Percentiles rank a stretch among this genome's conserved stretches.
Evolutionary conservation across 2,797 vertebrate genomes (phyloP).

Genomic region (Capromys pilorides): DNA sequence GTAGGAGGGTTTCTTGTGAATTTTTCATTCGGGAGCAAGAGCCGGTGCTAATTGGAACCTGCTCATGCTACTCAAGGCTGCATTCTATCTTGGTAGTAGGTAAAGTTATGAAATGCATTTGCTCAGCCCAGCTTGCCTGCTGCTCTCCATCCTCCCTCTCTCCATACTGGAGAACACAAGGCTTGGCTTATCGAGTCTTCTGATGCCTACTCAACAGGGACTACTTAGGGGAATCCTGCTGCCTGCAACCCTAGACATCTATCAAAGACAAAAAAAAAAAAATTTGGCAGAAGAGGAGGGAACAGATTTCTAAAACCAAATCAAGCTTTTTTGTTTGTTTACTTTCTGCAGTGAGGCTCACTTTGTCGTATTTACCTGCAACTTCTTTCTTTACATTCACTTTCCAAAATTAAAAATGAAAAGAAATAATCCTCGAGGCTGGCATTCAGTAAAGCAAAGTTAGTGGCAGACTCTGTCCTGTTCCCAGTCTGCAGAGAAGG

Average conservation of each 20-base stretch:
- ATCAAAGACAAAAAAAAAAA: background rate
- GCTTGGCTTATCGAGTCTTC: background rate
- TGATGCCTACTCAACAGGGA: background rate
- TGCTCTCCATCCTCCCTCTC: background rate
- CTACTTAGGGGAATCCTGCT: background rate
- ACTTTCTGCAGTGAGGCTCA: slow-evolving; percentile 35
- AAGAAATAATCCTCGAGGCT: background rate
- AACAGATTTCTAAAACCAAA: slow-evolving; percentile 46
- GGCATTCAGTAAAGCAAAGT: slow-evolving; percentile 29
- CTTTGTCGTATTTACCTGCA: slow-evolving; percentile 21
- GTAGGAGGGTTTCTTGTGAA: background rate
- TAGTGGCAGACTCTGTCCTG: background rate
- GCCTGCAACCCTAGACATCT: background rate
- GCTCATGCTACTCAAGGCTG: background rate
- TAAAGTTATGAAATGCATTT: background rate
- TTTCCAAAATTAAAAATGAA: background rate
- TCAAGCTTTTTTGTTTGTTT: background rate
- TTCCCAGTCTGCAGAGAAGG: background rate
- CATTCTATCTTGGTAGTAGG: background rate
- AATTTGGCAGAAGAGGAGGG: background rate
- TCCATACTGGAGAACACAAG: background rate
- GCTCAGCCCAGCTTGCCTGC: background rate
- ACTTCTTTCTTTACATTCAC: background rate
- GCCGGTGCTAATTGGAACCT: background rate
- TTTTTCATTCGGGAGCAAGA: background rate